Conservation (phyloP, 1,140 invertebrate genomes). For the Aricia agestis region DNA sequence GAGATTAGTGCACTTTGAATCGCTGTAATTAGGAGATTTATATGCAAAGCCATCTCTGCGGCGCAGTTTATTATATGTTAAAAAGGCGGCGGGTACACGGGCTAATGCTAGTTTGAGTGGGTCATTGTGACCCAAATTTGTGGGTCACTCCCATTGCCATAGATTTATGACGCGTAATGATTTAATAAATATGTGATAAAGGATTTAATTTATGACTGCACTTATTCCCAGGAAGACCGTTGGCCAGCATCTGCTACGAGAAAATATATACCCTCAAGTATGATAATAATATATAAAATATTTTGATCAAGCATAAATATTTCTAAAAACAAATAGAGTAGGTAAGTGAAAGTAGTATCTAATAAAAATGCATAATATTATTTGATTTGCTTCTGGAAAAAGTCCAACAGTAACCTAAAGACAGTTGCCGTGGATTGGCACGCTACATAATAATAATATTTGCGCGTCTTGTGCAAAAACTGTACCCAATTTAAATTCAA, state of each 20-base stretch:
- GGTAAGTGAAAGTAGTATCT: background rate
- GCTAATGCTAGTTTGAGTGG: slow-evolving; percentile 56
- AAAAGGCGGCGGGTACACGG: slow-evolving; percentile 49
- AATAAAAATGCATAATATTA: too few species aligned
- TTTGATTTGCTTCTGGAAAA: background rate
- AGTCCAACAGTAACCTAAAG: background rate
- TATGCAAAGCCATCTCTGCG: slow-evolving; percentile 69
- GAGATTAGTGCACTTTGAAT: slow-evolving; percentile 64
- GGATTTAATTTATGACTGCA: slow-evolving; percentile 57
- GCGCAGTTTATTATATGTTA: slow-evolving; percentile 63
- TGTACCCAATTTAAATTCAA: slow-evolving; percentile 9
- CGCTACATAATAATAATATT: background rate
- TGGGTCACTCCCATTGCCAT: slow-evolving; percentile 65
- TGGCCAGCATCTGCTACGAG: slow-evolving; percentile 41
- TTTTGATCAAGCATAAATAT: background rate
- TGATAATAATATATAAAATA: background rate
- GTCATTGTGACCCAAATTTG: slow-evolving; percentile 54
- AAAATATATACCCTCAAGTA: background rate
- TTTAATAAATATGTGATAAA: slow-evolving; percentile 65
- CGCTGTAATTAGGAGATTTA: slow-evolving; percentile 70
- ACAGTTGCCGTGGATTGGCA: background rate
- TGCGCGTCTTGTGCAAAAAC: background rate
- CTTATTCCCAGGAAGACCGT: slow-evolving; percentile 57
- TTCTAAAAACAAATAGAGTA: background rate
- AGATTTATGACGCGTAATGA: slow-evolving; percentile 67